phyloP scores from a whole-genome alignment of 2,888 invertebrate species.

The Cephus runcator region DNA sequence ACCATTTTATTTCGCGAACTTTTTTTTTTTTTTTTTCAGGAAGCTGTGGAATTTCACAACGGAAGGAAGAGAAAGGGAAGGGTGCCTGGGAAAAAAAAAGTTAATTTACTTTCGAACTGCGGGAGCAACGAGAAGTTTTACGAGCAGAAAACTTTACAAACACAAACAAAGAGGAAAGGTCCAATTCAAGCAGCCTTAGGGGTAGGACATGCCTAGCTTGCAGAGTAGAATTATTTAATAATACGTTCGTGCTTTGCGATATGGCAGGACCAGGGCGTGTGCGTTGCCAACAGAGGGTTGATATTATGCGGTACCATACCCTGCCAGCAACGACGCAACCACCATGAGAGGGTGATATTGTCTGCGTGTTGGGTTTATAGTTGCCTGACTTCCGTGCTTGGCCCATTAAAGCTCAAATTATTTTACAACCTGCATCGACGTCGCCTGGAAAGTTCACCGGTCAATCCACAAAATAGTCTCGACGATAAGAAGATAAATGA shows the following conservation, averaged over 20 bases:
- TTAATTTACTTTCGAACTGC: conserved; percentile 23
- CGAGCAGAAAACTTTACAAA: conserved; percentile 19
- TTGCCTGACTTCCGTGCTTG: conserved; percentile 35
- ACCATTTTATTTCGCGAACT: no score
- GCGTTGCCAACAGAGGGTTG: conserved; percentile 21
- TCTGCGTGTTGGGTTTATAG: conserved; percentile 36
- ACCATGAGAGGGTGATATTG: conserved; percentile 26
- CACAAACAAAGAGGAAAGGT: conserved; percentile 23
- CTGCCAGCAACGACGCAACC: conserved; percentile 12
- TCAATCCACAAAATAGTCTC: no score
- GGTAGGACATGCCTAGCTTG: conserved; percentile 31
- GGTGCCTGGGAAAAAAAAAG: not conserved
- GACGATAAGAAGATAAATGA: no score
- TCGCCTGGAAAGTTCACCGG: no score
- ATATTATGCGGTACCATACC: conserved; percentile 28
- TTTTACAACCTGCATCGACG: conserved; percentile 28
- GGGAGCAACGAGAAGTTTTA: not conserved
- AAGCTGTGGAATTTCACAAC: no score
- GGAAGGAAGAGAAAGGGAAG: no score
- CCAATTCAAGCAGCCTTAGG: conserved; percentile 26
- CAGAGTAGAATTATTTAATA: conserved; percentile 41
- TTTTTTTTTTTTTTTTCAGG: no score
- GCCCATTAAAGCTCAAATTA: conserved; percentile 38
- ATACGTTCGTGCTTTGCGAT: conserved; percentile 26
- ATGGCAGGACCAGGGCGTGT: conserved; percentile 12